Base-by-base conservation (phyloP, 2,888 invertebrate species). In the Hypena proboscidalis region DNA sequence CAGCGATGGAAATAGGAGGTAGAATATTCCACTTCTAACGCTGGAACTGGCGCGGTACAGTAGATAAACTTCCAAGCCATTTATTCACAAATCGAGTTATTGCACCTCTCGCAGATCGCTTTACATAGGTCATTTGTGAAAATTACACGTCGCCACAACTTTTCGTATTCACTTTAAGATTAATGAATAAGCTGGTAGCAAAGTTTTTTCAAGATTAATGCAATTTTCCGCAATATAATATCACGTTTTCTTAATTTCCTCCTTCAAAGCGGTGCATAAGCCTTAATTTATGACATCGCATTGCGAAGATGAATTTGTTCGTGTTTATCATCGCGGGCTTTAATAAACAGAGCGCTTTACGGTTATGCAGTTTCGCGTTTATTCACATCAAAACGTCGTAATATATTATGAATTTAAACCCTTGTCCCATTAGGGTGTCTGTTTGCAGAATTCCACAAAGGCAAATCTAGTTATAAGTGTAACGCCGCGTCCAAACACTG, bases 71-170 rank as follows among this genome's bases (percentile, higher is more conserved):
- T 89, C 86, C 87, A 64, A 78, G 77, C 84, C 87, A 87, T 87
- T 90, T 86, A 85, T 83, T 85, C 84, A 74, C 80, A 85, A 88
- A 89, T 89, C 87, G 80, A 83, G 86, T 88, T 88, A 88, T 87
- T 85, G 88, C 88, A 85, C 84, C 82, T 83, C 82, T 62, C 80
- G 76, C 76, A 73, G 80, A 83, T 83, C 84, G 80, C 77, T 84
- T 82, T 84, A 82, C 84, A 82, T 75, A 82, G 79, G 80, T 85
- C 83, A 85, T 86, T 87, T 84, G 83, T 76, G 80, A 68, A 79
- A 85, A 85, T 86, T 82, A 84, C 84, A 65, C 65, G 67, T 70
- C 62, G 54, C 66, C 61, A 55, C 65, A 61, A 71, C 55, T 71
- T 71, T 72, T 71, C 59, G 41, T 62, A 67, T 71, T 65, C 63